These are phyloP conservation scores for Ormyrus nitidulus DNA, from an alignment of 2,888 invertebrate species.

Conservation along the genomic window DNA sequence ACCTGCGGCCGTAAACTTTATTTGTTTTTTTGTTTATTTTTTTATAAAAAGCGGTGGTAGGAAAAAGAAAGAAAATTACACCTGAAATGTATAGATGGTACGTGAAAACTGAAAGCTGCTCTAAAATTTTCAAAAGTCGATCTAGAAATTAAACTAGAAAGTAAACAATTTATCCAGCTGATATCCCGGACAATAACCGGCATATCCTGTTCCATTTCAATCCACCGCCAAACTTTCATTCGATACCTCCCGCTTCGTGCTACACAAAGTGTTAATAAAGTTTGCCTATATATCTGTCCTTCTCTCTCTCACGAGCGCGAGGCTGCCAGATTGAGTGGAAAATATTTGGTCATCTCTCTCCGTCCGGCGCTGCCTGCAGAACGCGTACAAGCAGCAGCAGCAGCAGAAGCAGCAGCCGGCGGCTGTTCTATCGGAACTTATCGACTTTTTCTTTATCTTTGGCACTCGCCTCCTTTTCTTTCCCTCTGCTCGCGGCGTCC, in stretches of 20 bases:
- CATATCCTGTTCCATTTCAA: too few relatives aligned
- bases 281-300: conserved; percentile 15
- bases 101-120: too few relatives aligned
- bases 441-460: conserved; percentile 44
- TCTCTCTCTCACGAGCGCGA: neutral
- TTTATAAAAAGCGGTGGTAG: too few relatives aligned
- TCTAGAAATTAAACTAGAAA: too few relatives aligned
- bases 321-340: conserved; percentile 50
- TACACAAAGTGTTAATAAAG: conserved; percentile 57
- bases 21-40: too few relatives aligned
- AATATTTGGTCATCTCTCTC: conserved; percentile 18
- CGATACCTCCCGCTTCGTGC: conserved; percentile 60
- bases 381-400: too few relatives aligned
- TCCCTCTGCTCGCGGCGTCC: neutral
- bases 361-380: too few relatives aligned
- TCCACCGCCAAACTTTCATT: too few relatives aligned
- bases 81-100: too few relatives aligned
- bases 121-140: too few relatives aligned
- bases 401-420: neutral
- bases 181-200: neutral
- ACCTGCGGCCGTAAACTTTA: too few relatives aligned
- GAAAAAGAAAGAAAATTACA: too few relatives aligned
- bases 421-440: conserved; percentile 35
- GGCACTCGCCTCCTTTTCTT: conserved; percentile 12
- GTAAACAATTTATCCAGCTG: neutral